These are phyloP conservation scores for Parotia lawesii DNA, from an alignment of 2,113 vertebrate genomes.

Conservation along the genomic window DNA sequence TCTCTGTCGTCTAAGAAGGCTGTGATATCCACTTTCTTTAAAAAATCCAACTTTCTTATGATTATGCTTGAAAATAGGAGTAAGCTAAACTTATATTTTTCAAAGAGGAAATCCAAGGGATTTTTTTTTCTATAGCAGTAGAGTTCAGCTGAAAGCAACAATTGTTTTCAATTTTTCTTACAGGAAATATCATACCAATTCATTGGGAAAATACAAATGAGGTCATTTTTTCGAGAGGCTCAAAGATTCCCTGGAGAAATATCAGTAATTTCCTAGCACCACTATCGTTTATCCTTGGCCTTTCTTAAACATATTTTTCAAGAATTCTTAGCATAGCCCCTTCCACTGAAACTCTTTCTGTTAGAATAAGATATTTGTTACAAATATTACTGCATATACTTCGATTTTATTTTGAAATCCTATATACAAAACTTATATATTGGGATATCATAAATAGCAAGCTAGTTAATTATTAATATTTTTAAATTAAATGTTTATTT, in stretches of 20 bases:
- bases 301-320: slow-evolving; percentile 68
- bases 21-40: neutral
- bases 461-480: slow-evolving; percentile 52
- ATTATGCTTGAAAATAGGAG: neutral
- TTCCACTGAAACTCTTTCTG: slow-evolving; percentile 55
- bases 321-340: slow-evolving; percentile 49
- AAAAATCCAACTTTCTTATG: neutral
- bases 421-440: slow-evolving; percentile 12
- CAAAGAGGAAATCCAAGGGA: slow-evolving; percentile 37
- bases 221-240: slow-evolving; percentile 62
- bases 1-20: neutral
- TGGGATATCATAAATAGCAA: neutral
- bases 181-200: slow-evolving; percentile 71
- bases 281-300: slow-evolving; percentile 62
- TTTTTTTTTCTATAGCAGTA: neutral
- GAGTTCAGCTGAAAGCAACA: slow-evolving; percentile 61
- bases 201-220: slow-evolving; percentile 72
- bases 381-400: slow-evolving; percentile 63
- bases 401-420: slow-evolving; percentile 65
- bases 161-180: slow-evolving; percentile 69
- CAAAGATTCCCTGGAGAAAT: slow-evolving; percentile 73
- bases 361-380: slow-evolving; percentile 64
- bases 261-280: slow-evolving; percentile 71
- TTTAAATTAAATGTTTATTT: slow-evolving; percentile 62
- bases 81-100: neutral